phyloP scores from a whole-genome alignment of 2,888 invertebrate species.

The Electrophaes corylata region DNA sequence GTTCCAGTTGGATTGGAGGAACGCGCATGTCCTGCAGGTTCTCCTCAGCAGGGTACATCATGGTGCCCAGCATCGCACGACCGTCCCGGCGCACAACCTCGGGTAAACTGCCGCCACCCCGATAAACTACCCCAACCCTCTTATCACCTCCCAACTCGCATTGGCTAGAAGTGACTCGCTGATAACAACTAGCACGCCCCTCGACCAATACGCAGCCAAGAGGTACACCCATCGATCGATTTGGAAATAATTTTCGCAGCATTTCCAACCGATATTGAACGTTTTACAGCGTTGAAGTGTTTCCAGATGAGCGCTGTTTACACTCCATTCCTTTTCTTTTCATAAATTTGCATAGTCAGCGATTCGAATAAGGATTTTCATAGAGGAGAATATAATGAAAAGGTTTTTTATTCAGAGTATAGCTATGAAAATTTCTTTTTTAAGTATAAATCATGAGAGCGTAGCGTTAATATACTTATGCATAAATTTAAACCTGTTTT shows the following conservation, averaged over 20 bases:
- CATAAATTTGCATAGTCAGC: slow-evolving; percentile 41
- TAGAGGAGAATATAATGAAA: slow-evolving; percentile 12
- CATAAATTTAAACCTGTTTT: no score
- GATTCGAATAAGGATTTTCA: slow-evolving; percentile 26
- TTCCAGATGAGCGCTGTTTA: slow-evolving; percentile 60
- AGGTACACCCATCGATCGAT: slow-evolving; percentile 79
- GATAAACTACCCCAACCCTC: slow-evolving; percentile 76
- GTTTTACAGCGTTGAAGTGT: slow-evolving; percentile 65
- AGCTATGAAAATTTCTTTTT: neutral
- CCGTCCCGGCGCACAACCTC: slow-evolving; percentile 66
- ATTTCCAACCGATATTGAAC: slow-evolving; percentile 73
- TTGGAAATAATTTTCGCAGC: slow-evolving; percentile 67
- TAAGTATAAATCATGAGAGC: neutral
- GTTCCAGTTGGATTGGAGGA: slow-evolving; percentile 89
- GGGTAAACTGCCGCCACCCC: slow-evolving; percentile 75
- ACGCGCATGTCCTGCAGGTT: slow-evolving; percentile 86
- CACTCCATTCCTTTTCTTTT: slow-evolving; percentile 46
- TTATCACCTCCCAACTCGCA: slow-evolving; percentile 64
- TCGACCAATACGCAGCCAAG: slow-evolving; percentile 66
- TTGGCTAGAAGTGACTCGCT: slow-evolving; percentile 64
- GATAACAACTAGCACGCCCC: slow-evolving; percentile 80
- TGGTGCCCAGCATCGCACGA: slow-evolving; percentile 76
- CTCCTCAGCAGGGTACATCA: slow-evolving; percentile 79
- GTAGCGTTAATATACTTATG: no score
- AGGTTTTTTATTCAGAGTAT: slow-evolving; percentile 6